phyloP scores from a whole-genome alignment of 53 echinoderm and acorn worm genomes.

The Henricia sp. region DNA sequence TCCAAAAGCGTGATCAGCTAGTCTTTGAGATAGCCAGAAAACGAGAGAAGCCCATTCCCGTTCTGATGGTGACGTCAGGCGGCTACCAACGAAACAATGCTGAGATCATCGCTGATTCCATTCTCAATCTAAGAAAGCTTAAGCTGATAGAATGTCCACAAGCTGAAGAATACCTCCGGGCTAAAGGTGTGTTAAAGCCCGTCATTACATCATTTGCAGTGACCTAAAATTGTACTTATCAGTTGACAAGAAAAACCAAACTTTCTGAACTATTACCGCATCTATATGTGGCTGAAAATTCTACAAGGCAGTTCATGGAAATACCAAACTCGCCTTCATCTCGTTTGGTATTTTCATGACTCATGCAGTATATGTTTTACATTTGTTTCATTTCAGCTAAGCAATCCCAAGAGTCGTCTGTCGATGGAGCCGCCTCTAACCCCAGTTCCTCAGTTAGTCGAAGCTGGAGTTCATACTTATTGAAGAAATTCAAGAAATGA shows the following conservation, averaged over 20 bases:
- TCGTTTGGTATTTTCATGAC: too few species aligned
- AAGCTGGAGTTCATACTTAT: conserved; percentile 36
- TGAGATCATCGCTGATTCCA: conserved; percentile 91
- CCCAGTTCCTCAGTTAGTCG: conserved; percentile 3
- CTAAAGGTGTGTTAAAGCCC: not conserved
- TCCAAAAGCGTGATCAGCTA: conserved; percentile 82
- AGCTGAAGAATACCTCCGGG: conserved; percentile 66
- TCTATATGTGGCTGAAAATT: too few species aligned
- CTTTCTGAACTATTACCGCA: too few species aligned
- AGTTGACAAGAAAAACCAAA: not conserved
- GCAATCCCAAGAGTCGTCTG: not conserved
- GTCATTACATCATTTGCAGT: not conserved
- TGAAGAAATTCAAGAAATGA: conserved; percentile 42
- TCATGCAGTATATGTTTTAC: not conserved
- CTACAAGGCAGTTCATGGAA: too few species aligned
- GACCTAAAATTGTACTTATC: not conserved
- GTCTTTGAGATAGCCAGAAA: conserved; percentile 84
- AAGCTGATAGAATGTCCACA: conserved; percentile 74
- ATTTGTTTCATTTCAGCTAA: not conserved
- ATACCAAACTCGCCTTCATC: too few species aligned
- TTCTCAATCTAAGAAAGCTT: conserved; percentile 77
- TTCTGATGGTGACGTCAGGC: conserved; percentile 97
- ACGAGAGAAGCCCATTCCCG: conserved; percentile 77
- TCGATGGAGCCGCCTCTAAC: not conserved
- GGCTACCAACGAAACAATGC: conserved; percentile 96